Evolutionary conservation across 2,113 vertebrate genomes (phyloP), one percentile per base, ranked within the genome.

Genomic region (Phainopepla nitens): DNA sequence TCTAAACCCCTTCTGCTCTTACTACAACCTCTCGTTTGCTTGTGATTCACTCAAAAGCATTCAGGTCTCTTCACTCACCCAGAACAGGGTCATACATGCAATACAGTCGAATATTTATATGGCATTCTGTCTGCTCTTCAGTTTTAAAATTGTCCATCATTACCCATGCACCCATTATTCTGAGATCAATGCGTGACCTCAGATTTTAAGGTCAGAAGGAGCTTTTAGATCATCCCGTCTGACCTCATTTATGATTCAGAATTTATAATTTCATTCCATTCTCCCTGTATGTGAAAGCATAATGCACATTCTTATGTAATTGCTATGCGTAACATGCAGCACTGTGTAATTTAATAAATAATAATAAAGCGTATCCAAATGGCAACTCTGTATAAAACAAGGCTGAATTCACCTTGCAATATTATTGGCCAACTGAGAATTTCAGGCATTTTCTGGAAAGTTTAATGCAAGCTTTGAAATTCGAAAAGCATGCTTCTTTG

Each of bases 401-500:
- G 58, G 31, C 83, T 95, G 53, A 86, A 91, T 93, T 92, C 36
- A 28, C 60, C n/a, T 95, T 96, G 51, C 89, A 75, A 57, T 93
- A 95, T 84, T 94, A 81, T 57, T 95, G 94, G 92, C 82, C 76
- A 79, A 56, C 14, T 73, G 85, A 97, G 88, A 94, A 94, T 95
- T 94, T 93, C 84, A 86, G 58, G 81, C 89, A 56, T 86, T 96
- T 96, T 65, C 96, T 96, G 88, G 87, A 94, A 97, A 96, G 94
- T 94, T 95, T 81, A 96, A 95, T 64, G 88, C 80, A 95, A 94
- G 90, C 94, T 93, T 94, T 96, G 96, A 97, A 97, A 97, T 97
- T 95, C 73, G 51, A 88, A 97, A 96, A 78, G 73, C 58, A 28
- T 80, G 31, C 49, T 97, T 84, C 91, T 97, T 96, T 93, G 44